Conservation (phyloP, 2,113 vertebrate genomes). For the Oreochromis spilurus region DNA sequence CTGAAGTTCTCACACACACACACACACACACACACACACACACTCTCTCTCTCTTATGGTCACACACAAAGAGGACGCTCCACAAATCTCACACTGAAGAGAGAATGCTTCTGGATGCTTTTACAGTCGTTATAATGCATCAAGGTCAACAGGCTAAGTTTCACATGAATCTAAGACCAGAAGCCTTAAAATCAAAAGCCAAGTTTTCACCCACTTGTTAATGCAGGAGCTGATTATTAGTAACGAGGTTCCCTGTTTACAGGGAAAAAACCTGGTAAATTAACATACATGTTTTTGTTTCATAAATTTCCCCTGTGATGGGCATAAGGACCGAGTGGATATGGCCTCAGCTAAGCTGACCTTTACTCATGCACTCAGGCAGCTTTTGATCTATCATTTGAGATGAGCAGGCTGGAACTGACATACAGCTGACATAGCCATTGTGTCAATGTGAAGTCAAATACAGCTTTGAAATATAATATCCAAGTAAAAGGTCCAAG, state of each 20-base stretch:
- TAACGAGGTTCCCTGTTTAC: background rate
- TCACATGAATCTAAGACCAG: background rate
- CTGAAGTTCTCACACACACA: background rate
- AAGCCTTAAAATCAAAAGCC: constrained; percentile 29
- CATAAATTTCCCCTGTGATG: background rate
- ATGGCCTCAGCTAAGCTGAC: background rate
- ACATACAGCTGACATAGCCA: background rate
- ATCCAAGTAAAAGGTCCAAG: background rate
- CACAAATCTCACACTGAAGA: background rate
- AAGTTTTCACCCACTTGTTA: constrained; percentile 15
- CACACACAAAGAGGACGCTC: background rate
- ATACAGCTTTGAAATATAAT: background rate
- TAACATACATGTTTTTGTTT: constrained; percentile 16
- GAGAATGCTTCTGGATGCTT: background rate
- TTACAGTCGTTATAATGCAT: background rate
- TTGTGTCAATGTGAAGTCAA: background rate
- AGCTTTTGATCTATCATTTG: background rate
- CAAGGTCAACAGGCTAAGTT: background rate
- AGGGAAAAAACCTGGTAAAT: background rate
- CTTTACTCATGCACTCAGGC: background rate
- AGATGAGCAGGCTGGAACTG: background rate
- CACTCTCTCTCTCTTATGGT: background rate
- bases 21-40: background rate
- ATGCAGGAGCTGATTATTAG: constrained; percentile 35
- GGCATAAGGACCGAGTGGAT: constrained; percentile 5